Evolutionary conservation across 2,113 vertebrate species (phyloP).

Genomic region (Coracopsis vasa): DNA sequence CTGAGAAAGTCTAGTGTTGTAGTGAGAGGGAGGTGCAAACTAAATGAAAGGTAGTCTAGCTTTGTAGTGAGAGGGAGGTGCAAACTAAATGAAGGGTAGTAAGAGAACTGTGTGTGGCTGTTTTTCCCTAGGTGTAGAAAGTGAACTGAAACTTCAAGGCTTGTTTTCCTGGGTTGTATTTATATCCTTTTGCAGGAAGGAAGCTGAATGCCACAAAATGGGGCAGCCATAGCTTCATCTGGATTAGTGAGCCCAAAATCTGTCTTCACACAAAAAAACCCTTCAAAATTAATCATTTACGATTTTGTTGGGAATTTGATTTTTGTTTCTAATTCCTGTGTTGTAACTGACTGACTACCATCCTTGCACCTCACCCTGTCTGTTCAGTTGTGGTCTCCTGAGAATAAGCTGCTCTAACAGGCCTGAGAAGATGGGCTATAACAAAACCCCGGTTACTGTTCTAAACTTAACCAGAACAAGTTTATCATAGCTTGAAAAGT

Average conservation of each 20-base stretch:
- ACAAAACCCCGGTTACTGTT: not conserved
- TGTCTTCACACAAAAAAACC: not conserved
- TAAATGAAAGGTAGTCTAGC: not conserved
- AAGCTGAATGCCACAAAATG: not conserved
- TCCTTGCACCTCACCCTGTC: not conserved
- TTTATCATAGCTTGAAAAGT: not conserved
- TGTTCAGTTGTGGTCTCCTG: not conserved
- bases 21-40: not conserved
- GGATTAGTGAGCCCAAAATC: not conserved
- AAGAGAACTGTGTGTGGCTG: not conserved
- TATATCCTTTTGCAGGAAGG: not conserved
- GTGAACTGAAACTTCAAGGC: not conserved
- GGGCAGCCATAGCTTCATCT: not conserved
- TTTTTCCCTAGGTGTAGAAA: not conserved
- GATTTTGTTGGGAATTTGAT: not conserved
- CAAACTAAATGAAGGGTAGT: not conserved
- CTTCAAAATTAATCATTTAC: not conserved
- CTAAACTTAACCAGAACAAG: not conserved
- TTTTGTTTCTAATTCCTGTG: not conserved
- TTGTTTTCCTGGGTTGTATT: not conserved
- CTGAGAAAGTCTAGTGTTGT: not conserved
- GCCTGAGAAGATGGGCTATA: not conserved
- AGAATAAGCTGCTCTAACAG: not conserved
- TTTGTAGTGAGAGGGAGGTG: not conserved
- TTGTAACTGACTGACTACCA: not conserved